Evolutionary conservation across 2,888 invertebrate species (phyloP), one percentile per base, ranked within the genome.

Genomic region (Apoda limacodes): DNA sequence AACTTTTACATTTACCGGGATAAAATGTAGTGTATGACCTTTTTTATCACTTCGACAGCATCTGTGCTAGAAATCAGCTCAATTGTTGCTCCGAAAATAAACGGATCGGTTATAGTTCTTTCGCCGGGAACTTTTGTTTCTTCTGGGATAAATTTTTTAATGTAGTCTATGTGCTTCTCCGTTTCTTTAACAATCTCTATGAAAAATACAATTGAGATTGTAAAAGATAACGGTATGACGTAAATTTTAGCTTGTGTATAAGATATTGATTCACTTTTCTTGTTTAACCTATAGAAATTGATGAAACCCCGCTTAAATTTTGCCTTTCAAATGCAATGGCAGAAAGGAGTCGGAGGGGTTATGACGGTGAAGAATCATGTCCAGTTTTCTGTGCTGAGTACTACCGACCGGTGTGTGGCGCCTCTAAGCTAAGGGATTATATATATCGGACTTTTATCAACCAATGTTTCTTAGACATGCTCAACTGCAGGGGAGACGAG

Each of bases 401-500:
- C 37, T 78, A 70, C 33, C 46, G 67, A 0, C 78, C 78, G 0
- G 67, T 78, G 0, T 78, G 78, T 28, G 78, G 53, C 0, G 65
- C 63, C 0, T 59, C 61, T 1, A 57, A 55, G 12, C 26, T 52
- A 1, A 56, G 59, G 9, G 34, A 45, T 6, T 75, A 75, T 20
- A 28, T 41, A 0, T 75, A 74, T 25, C 56, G 58, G 17, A 50
- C 65, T 0, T 78, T 78, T 30, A 67, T 35, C 11, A 78, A 78
- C 29, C 62, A 60, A 2, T 78, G 78, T 32, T 60, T 59, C 28
- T 41, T 76, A 2, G 76, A 78, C 25, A 66, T 76, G 71, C n/a
- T 72, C 4, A 71, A 67, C 35, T 78, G 78, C 28, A 55, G 76
- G 10, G 71, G 72, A 1, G 59, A 59, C n/a, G 71, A 71, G 3